Percentiles rank a stretch among this genome's conserved stretches.
These are phyloP conservation scores for Manis javanica DNA, from an alignment of 2,797 vertebrate genomes.

Conservation along the genomic window DNA sequence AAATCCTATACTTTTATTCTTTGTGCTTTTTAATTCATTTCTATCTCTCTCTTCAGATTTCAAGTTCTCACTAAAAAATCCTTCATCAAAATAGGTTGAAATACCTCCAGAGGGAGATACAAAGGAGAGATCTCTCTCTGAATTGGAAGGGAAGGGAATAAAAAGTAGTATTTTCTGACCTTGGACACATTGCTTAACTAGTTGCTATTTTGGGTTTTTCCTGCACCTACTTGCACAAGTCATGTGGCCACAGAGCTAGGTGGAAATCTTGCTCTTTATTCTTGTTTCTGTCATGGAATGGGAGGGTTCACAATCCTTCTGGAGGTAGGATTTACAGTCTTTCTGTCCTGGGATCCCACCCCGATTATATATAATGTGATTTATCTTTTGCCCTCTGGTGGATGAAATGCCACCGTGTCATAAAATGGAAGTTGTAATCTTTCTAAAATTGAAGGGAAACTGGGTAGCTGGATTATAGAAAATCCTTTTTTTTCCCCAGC, in stretches of 20 bases:
- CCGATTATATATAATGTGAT: not conserved
- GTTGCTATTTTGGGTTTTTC: not conserved
- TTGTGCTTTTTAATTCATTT: not conserved
- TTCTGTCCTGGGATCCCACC: not conserved
- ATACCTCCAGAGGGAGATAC: not conserved
- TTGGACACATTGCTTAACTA: slow-evolving; percentile 17
- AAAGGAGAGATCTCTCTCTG: slow-evolving; percentile 10
- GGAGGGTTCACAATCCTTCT: not conserved
- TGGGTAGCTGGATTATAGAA: slow-evolving; percentile 62
- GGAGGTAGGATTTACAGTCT: slow-evolving; percentile 48
- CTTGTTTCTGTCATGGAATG: not conserved
- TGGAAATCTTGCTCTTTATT: not conserved
- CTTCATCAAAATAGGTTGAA: slow-evolving; percentile 27
- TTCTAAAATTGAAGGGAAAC: slow-evolving; percentile 64
- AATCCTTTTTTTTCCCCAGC: not conserved
- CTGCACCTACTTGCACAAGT: not conserved
- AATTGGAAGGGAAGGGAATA: not conserved
- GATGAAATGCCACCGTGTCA: slow-evolving; percentile 59
- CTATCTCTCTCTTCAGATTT: slow-evolving; percentile 21
- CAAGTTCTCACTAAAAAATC: slow-evolving; percentile 36
- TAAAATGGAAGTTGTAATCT: slow-evolving; percentile 71
- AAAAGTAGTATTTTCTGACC: not conserved
- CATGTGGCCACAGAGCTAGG: not conserved
- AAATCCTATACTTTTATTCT: not conserved
- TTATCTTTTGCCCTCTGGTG: slow-evolving; percentile 58